phyloP scores from a whole-genome alignment of 2,113 vertebrate genomes.

The Macroglossus sobrinus region DNA sequence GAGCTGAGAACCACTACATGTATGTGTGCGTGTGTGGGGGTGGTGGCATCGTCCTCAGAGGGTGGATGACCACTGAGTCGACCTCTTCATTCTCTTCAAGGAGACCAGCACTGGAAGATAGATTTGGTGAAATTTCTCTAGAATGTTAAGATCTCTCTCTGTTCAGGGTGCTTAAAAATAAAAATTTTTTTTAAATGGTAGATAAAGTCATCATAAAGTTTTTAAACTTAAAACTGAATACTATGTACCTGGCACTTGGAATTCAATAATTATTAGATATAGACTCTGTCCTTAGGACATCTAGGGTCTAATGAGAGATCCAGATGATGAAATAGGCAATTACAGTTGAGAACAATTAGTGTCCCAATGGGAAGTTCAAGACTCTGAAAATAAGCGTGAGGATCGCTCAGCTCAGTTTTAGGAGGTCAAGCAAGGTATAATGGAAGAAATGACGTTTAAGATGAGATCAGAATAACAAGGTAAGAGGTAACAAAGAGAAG shows the following conservation, averaged over 20 bases:
- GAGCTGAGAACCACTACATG: not conserved
- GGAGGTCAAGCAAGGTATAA: not conserved
- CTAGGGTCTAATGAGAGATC: not conserved
- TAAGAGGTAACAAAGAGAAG: not conserved
- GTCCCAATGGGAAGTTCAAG: not conserved
- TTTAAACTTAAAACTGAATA: not conserved
- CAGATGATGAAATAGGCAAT: not conserved
- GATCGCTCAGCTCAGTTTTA: not conserved
- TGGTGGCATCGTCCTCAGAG: not conserved
- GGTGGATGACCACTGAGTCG: not conserved
- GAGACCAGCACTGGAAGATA: not conserved
- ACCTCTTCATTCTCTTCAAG: not conserved
- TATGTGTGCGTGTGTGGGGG: not conserved
- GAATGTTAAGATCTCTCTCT: not conserved
- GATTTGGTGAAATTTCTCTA: not conserved
- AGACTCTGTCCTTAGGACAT: not conserved
- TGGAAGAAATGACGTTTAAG: not conserved
- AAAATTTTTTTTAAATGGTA: not conserved
- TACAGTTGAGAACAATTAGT: not conserved
- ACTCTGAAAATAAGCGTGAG: not conserved
- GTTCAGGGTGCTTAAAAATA: not conserved
- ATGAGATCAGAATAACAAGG: not conserved
- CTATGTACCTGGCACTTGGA: not conserved
- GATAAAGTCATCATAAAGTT: not conserved
- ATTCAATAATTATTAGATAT: not conserved